phyloP scores from a whole-genome alignment of 2,888 invertebrate species.

The Caenorhabditis wallacei region DNA sequence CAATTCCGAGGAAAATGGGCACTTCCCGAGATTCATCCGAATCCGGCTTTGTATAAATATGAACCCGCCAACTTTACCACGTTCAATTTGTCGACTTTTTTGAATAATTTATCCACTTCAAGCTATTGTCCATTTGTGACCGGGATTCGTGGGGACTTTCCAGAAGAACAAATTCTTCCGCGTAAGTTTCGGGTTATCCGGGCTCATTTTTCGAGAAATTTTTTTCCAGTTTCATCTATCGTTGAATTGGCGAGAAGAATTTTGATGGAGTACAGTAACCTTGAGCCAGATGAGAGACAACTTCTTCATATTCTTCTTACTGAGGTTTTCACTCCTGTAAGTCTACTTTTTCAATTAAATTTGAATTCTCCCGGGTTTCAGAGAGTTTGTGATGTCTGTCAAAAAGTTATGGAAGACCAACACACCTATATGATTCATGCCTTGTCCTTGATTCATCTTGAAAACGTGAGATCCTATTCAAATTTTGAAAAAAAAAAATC shows the following conservation, averaged over 20 bases:
- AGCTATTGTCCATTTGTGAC: conserved; percentile 50
- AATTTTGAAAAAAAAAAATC: neutral
- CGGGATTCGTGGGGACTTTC: conserved; percentile 15
- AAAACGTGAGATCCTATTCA: conserved; percentile 26
- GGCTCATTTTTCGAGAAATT: neutral
- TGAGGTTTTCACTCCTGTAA: conserved; percentile 45
- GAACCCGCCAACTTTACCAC: conserved; percentile 5
- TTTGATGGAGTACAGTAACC: conserved; percentile 48
- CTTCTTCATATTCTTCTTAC: conserved; percentile 36
- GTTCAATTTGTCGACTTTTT: conserved; percentile 32
- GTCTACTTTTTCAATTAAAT: neutral
- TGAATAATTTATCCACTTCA: conserved; percentile 27
- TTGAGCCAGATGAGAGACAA: conserved; percentile 35
- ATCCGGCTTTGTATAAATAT: conserved; percentile 12
- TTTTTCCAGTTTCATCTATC: conserved; percentile 39
- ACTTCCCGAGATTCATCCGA: conserved; percentile 48
- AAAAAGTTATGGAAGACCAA: conserved; percentile 40
- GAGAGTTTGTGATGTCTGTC: conserved; percentile 48
- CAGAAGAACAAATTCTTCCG: conserved; percentile 31
- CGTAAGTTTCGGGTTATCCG: conserved; percentile 16
- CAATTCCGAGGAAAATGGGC: conserved; percentile 44
- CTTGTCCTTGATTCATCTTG: conserved; percentile 34
- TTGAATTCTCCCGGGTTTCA: conserved; percentile 14
- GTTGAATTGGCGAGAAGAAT: conserved; percentile 43
- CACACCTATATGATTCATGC: conserved; percentile 52